Base-by-base conservation (phyloP, 1,140 invertebrate species). In the Sminthurinus signatus region DNA sequence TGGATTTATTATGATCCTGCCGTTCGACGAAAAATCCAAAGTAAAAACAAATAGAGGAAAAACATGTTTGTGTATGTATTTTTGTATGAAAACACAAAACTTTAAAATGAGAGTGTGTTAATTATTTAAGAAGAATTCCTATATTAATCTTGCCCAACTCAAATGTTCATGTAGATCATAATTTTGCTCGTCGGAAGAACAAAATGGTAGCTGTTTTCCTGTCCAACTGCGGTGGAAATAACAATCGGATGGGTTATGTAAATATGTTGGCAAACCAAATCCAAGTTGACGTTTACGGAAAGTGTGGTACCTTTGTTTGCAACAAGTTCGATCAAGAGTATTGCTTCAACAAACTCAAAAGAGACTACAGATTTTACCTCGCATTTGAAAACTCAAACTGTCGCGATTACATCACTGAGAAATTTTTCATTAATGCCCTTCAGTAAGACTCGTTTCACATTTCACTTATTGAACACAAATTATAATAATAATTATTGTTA, bases 391-490 rank as follows among this genome's bases (percentile, higher is more conserved):
- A 98, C 77, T 93, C 93, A 0, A 93, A 97, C 72, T 98, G 95
- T 76, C 83, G 85, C 55, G 93, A 97, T 76, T 98, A 98, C 75
- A 90, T 96, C 44, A 97, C 94, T 0, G 94, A 97, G 75, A 98
- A 98, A 75, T 92, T 96, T 74, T 96, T 91, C 74, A 86, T 92
- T 31, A 95, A 95, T 75, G 91, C 89, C 44, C 78, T 95, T 25
- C 83, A 86, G 88, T 64, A 70, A 60, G 25, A n/a, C n/a, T n/a
- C n/a, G n/a, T n/a, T n/a, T n/a, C n/a, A n/a, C n/a, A n/a, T n/a
- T n/a, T n/a, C n/a, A n/a, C n/a, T n/a, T n/a, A n/a, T n/a, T n/a
- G n/a, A n/a, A n/a, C n/a, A n/a, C n/a, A n/a, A n/a, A n/a, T n/a
- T n/a, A n/a, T n/a, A n/a, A 21, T 25, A 5, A 8, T 36, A 36